Evolutionary conservation across 2,797 vertebrate species (phyloP).

Genomic region (Caiman crocodilus): DNA sequence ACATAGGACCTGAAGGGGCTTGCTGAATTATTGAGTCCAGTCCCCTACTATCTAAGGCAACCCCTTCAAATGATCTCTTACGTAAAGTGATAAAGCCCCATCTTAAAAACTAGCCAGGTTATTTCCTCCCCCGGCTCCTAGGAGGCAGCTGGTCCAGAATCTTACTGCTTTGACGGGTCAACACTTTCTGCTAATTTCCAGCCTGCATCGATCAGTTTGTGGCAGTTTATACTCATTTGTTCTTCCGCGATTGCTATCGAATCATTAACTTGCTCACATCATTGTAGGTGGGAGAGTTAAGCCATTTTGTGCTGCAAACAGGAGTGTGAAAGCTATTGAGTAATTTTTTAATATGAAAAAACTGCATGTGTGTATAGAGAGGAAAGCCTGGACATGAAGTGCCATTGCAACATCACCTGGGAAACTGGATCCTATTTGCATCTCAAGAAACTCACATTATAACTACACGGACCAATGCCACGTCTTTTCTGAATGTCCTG

Average conservation of each 20-base stretch:
- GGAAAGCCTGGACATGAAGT: neutral
- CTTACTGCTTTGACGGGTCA: too few relatives aligned
- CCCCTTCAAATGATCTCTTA: too few relatives aligned
- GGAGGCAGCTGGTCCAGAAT: too few relatives aligned
- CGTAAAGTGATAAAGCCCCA: too few relatives aligned
- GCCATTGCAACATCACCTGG: neutral
- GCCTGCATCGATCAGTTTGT: neutral
- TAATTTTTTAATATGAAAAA: neutral
- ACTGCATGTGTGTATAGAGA: neutral
- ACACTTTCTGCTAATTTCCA: neutral
- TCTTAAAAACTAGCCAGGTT: too few relatives aligned
- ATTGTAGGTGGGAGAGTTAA: neutral
- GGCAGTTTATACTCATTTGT: neutral
- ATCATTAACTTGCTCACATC: neutral
- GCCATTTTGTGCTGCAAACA: neutral
- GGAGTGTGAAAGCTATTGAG: neutral
- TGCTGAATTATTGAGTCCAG: too few relatives aligned
- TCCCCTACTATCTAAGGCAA: too few relatives aligned
- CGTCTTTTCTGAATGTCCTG: constrained; percentile 30
- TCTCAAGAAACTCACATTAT: neutral
- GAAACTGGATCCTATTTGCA: neutral
- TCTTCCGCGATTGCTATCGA: neutral
- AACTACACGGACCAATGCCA: neutral
- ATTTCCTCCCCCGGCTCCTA: too few relatives aligned
- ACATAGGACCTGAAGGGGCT: neutral